These are phyloP conservation scores for Mesocricetus auratus DNA, from an alignment of 2,113 vertebrate genomes.

Conservation along the genomic window DNA sequence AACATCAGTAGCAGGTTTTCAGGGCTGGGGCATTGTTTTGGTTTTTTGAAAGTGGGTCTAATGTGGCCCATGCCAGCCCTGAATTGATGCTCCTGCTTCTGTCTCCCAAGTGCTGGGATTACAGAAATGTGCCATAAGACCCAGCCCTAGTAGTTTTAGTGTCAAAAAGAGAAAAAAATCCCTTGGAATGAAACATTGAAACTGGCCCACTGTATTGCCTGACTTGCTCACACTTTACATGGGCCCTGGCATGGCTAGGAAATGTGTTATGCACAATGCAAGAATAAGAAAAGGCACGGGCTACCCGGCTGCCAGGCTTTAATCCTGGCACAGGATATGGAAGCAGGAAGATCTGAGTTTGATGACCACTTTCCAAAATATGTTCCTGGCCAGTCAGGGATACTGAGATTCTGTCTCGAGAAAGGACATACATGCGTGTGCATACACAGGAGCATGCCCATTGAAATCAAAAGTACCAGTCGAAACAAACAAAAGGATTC, in stretches of 20 bases:
- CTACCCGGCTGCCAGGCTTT: background rate
- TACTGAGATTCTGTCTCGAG: background rate
- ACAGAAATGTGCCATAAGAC: too few relatives aligned
- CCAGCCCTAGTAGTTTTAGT: background rate
- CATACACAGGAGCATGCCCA: background rate
- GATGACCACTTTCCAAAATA: background rate
- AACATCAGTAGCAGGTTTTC: background rate
- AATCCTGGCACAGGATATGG: background rate
- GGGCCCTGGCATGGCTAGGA: background rate
- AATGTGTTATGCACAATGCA: background rate
- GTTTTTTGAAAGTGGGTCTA: background rate
- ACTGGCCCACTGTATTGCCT: too few relatives aligned
- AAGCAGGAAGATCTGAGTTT: background rate
- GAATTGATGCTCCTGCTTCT: background rate
- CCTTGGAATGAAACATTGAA: background rate
- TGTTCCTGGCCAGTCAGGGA: background rate
- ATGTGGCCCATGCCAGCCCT: background rate
- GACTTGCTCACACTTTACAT: fast-evolving
- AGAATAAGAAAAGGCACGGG: background rate
- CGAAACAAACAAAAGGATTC: too few relatives aligned
- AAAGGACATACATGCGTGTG: background rate
- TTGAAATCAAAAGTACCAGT: too few relatives aligned
- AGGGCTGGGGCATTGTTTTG: background rate
- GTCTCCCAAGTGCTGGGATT: background rate
- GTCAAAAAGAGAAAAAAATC: background rate